Evolutionary conservation across 2,113 vertebrate species (phyloP).

Genomic region (Hylia prasina): DNA sequence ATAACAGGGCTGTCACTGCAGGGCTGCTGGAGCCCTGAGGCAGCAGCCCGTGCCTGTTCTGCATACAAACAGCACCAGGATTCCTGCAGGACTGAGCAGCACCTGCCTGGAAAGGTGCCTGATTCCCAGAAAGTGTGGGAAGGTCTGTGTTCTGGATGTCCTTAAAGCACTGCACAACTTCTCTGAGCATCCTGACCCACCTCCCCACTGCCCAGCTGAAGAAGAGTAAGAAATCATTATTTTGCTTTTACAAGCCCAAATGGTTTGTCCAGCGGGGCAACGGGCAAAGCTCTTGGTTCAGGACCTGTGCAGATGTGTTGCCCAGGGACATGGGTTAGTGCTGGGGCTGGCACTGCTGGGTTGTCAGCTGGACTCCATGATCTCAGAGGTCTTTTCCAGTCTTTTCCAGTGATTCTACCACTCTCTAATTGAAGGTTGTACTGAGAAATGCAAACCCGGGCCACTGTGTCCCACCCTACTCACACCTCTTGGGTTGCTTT

Average conservation of each 20-base stretch:
- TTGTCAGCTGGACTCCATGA: neutral
- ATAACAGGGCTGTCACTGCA: neutral
- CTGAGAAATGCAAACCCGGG: neutral
- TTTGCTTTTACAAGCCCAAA: neutral
- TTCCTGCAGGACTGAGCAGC: neutral
- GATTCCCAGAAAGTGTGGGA: neutral
- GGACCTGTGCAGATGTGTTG: neutral
- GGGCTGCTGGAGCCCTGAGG: neutral
- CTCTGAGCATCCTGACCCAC: neutral
- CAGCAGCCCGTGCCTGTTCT: neutral
- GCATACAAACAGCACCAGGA: neutral
- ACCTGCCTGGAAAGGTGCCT: neutral
- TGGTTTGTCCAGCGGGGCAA: rapidly evolving
- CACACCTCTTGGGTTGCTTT: neutral
- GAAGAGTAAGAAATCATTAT: neutral
- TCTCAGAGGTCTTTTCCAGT: neutral
- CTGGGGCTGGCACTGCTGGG: neutral
- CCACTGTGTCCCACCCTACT: neutral
- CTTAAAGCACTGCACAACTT: neutral
- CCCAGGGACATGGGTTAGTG: neutral
- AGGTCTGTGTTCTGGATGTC: neutral
- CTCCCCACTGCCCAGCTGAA: rapidly evolving
- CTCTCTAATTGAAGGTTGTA: neutral
- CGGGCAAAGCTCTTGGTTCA: neutral
- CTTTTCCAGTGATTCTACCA: neutral